A percentile compares a stretch with the other conserved stretches of the same genome.
These are phyloP conservation scores for Drosophila lowei DNA, from an alignment of 1,140 invertebrate species.

Conservation along the genomic window DNA sequence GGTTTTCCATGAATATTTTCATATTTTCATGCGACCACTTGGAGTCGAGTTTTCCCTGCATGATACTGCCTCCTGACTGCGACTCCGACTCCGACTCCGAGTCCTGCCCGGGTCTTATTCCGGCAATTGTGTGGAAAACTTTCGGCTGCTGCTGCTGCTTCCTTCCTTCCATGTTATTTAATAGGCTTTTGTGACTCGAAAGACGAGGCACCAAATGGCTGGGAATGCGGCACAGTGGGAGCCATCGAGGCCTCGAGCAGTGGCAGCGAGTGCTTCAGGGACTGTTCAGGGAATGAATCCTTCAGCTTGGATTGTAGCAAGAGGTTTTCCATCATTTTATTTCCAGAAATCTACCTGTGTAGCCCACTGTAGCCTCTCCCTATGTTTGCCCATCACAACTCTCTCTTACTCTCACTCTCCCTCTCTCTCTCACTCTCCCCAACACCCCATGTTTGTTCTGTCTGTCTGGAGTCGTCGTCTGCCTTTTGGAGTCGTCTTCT, in stretches of 20 bases:
- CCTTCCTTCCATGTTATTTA: slow-evolving; percentile 59
- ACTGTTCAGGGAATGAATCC: too few species aligned
- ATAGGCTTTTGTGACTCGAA: slow-evolving; percentile 72
- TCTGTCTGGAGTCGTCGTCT: slow-evolving; percentile 45
- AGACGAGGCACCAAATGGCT: slow-evolving; percentile 43
- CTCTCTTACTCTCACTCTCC: slow-evolving; percentile 12
- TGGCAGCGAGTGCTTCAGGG: too few species aligned
- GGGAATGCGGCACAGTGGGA: slow-evolving; percentile 36
- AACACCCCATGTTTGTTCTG: slow-evolving; percentile 40
- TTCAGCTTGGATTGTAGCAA: too few species aligned
- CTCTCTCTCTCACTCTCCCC: slow-evolving; percentile 30
- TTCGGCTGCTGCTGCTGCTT: slow-evolving; percentile 41
- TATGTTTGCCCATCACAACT: not conserved
- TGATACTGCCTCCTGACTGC: slow-evolving; percentile 34
- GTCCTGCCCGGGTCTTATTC: slow-evolving; percentile 43
- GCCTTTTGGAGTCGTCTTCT: slow-evolving; percentile 49
- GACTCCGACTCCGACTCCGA: not conserved
- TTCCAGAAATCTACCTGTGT: not conserved
- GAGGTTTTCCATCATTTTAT: too few species aligned
- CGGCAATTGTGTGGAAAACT: slow-evolving; percentile 71
- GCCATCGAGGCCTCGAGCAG: too few species aligned
- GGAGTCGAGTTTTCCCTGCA: slow-evolving; percentile 26
- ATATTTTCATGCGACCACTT: slow-evolving; percentile 65
- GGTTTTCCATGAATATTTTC: slow-evolving; percentile 68
- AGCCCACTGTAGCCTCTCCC: slow-evolving; percentile 28